phyloP scores from a whole-genome alignment of 2,113 vertebrate genomes.

The Gallinago media region DNA sequence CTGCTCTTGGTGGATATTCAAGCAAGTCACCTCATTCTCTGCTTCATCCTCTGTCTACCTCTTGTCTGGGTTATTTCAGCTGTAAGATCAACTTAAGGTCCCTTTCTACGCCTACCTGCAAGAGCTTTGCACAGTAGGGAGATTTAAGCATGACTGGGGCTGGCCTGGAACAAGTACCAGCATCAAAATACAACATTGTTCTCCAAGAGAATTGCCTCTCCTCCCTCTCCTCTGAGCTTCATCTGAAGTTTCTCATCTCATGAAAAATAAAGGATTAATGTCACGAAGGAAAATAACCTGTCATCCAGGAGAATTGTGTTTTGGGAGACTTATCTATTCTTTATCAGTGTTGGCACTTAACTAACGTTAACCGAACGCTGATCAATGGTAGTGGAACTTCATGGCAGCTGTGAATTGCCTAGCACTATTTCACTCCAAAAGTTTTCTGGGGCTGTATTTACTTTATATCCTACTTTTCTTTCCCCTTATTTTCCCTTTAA shows the following conservation, averaged over 20 bases:
- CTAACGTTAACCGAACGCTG: not conserved
- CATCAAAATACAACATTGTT: not conserved
- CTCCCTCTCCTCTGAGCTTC: not conserved
- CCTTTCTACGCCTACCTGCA: not conserved
- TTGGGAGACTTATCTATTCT: not conserved
- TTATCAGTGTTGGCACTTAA: not conserved
- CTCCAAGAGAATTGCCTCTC: not conserved
- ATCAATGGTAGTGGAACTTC: not conserved
- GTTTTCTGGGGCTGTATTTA: not conserved
- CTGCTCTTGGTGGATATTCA: not conserved
- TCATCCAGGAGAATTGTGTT: not conserved
- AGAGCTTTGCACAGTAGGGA: not conserved
- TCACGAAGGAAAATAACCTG: slow-evolving; percentile 22
- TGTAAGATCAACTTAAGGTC: not conserved
- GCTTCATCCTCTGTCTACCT: not conserved
- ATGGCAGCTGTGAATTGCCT: not conserved
- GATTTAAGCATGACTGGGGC: not conserved
- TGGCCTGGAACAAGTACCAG: not conserved
- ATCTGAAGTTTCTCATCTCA: not conserved
- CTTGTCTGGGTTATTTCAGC: not conserved
- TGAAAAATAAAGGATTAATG: slow-evolving; percentile 13
- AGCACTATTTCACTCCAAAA: not conserved
- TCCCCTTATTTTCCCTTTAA: not conserved
- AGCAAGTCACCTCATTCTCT: not conserved
- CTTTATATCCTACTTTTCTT: slow-evolving; percentile 25